These are phyloP conservation scores for Rallus crepitans DNA, from an alignment of 2,797 vertebrate genomes.

Conservation along the genomic window DNA sequence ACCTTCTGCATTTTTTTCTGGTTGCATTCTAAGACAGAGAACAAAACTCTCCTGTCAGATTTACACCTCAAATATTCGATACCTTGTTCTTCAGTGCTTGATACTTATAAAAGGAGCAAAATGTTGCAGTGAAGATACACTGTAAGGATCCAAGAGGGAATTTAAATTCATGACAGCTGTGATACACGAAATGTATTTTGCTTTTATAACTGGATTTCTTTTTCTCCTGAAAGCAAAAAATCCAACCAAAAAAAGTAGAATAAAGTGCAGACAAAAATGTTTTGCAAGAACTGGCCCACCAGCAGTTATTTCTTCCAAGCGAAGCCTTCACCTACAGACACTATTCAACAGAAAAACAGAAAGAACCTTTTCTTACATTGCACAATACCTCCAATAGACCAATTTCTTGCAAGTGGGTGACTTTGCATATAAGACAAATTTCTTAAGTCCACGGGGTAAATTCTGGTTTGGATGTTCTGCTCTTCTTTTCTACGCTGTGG, in stretches of 20 bases:
- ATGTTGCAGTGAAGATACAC: neutral
- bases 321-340: neutral
- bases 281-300: neutral
- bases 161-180: conserved; percentile 36
- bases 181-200: conserved; percentile 20
- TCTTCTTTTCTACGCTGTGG: neutral
- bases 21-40: neutral
- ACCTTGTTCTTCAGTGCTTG: neutral
- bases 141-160: neutral
- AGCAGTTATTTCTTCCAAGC: conserved; percentile 2
- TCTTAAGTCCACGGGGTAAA: neutral
- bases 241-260: neutral
- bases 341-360: neutral
- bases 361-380: neutral
- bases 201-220: neutral
- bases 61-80: neutral
- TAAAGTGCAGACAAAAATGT: neutral
- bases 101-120: conserved; percentile 6
- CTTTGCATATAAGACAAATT: neutral
- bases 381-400: neutral
- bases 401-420: neutral
- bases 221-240: neutral
- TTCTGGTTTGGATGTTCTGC: neutral
- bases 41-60: neutral
- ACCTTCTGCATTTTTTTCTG: neutral